These are phyloP conservation scores for Melipona bicolor DNA, from an alignment of 2,888 invertebrate genomes.

Conservation along the genomic window DNA sequence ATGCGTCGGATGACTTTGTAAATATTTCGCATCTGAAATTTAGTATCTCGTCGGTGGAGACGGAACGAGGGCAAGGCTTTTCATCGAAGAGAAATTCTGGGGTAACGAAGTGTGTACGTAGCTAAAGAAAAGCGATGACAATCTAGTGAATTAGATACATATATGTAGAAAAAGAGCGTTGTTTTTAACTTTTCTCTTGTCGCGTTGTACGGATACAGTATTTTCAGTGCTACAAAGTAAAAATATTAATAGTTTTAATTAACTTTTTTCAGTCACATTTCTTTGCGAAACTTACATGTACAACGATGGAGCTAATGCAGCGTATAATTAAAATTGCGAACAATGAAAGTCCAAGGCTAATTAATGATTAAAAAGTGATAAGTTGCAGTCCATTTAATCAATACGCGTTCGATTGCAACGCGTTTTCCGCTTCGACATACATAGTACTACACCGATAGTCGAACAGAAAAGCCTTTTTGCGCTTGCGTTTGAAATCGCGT, in stretches of 20 bases:
- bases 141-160: background rate
- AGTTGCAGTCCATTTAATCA: slow-evolving; percentile 32
- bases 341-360: slow-evolving; percentile 15
- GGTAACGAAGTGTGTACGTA: background rate
- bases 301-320: slow-evolving; percentile 24
- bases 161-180: background rate
- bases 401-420: slow-evolving; percentile 4
- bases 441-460: background rate
- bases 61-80: background rate
- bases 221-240: no score
- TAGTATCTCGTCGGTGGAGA: background rate
- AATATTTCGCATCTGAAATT: slow-evolving; percentile 1
- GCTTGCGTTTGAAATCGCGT: background rate
- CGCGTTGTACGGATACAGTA: background rate
- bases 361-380: slow-evolving; percentile 41
- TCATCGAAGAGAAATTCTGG: background rate
- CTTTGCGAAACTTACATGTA: background rate
- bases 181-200: background rate
- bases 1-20: background rate
- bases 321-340: slow-evolving; percentile 42
- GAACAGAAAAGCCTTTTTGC: background rate
- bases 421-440: background rate
- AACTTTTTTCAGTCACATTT: background rate
- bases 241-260: slow-evolving; percentile 16
- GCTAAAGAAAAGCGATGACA: background rate